Base-by-base conservation (phyloP, 2,888 invertebrate genomes). In the Actias luna region DNA sequence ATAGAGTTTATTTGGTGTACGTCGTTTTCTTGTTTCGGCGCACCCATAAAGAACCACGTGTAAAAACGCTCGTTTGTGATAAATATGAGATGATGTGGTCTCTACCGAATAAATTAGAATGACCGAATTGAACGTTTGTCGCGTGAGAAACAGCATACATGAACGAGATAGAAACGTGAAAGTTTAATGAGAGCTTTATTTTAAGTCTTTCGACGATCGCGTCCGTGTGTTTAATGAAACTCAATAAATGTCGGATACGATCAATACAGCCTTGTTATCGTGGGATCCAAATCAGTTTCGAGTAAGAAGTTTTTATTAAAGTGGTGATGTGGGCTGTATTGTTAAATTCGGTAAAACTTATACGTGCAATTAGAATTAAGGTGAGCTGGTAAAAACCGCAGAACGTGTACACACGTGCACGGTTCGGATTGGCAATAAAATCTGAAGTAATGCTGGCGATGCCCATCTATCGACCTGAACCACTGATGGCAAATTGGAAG, bases 51-150 rank as follows among this genome's bases (percentile, higher is more conserved):
- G 70, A 74, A 75, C 71, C 77, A 75, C 70, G 78, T 75, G 81
- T 82, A 87, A 87, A 88, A 88, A 87, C 82, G 75, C 78, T 84
- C 85, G 79, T 87, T 87, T 86, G 83, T 78, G 82, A 80, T 84
- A 82, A 80, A 80, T 76, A 74, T 76, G 83, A 80, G 79, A 83
- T 80, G 82, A 81, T 82, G 85, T 77, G 87, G 85, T 88, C 79
- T 80, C 76, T 75, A 79, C 79, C 79, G 85, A 85, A 89, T 88
- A 88, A 80, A 85, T 88, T 88, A 88, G 78, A 80, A 80, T 83
- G 83, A 84, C 84, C 86, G 83, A 86, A 80, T 84, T 83, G 82
- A 76, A 77, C 74, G 79, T 78, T 77, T 78, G 82, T 82, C 81
- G 83, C 88, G 89, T 90, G 90, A 88, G 90, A 91, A 91, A 79